Percentiles rank a stretch among this genome's conserved stretches.
These are phyloP conservation scores for Leuctra nigra DNA, from an alignment of 2,888 invertebrate genomes.

Conservation along the genomic window DNA sequence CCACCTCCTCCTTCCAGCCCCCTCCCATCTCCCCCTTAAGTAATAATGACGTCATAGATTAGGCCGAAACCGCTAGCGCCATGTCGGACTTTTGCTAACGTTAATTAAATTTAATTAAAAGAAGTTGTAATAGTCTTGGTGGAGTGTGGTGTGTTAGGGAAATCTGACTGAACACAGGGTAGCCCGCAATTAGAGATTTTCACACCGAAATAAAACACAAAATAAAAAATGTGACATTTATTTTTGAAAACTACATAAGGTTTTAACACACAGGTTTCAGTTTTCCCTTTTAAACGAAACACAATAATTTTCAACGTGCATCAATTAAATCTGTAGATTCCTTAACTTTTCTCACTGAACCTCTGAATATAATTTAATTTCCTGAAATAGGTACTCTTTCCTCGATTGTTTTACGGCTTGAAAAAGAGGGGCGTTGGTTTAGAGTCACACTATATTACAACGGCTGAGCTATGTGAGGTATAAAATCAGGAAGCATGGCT, in stretches of 20 bases:
- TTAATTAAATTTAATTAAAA: slow-evolving; percentile 48
- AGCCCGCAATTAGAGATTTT: slow-evolving; percentile 21
- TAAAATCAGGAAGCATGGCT: slow-evolving; percentile 40
- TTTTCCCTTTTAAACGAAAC: too few species aligned
- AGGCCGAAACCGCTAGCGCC: slow-evolving; percentile 35
- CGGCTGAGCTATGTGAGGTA: neutral
- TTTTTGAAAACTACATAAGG: too few species aligned
- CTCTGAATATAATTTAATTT: too few species aligned
- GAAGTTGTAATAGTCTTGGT: slow-evolving; percentile 35
- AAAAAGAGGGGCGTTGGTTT: too few species aligned
- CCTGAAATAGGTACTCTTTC: too few species aligned
- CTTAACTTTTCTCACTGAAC: too few species aligned
- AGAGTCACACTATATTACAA: too few species aligned
- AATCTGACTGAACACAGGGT: slow-evolving; percentile 20
- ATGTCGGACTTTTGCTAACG: slow-evolving; percentile 44
- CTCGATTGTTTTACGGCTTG: too few species aligned
- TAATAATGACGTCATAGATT: slow-evolving; percentile 40
- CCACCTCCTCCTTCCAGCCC: slow-evolving; percentile 1
- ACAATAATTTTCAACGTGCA: too few species aligned
- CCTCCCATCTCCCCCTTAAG: slow-evolving; percentile 25
- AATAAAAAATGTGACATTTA: too few species aligned
- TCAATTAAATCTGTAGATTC: too few species aligned
- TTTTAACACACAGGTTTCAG: too few species aligned
- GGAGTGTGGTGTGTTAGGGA: slow-evolving; percentile 22
- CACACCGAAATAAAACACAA: slow-evolving; percentile 18